A percentile compares a stretch with the other conserved stretches of the same genome.
These are phyloP conservation scores for Rhizomys pruinosus DNA, from an alignment of 2,113 vertebrate genomes.

Conservation along the genomic window DNA sequence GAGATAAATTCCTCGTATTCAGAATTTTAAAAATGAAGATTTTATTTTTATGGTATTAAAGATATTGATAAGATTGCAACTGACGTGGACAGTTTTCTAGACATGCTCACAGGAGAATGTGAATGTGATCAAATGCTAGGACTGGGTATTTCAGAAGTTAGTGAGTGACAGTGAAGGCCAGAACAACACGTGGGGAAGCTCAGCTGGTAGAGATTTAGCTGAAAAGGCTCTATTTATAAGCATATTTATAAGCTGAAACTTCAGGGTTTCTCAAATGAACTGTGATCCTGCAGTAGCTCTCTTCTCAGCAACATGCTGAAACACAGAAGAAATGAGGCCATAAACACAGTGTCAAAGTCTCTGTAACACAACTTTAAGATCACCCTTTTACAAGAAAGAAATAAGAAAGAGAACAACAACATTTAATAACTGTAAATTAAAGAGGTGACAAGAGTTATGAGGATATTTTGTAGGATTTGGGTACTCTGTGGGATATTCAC, in stretches of 20 bases:
- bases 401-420: background rate
- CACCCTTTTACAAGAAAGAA: background rate
- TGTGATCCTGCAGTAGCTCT: background rate
- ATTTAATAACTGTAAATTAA: background rate
- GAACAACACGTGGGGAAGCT: background rate
- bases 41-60: background rate
- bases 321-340: background rate
- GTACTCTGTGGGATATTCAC: background rate
- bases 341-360: background rate
- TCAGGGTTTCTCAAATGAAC: background rate
- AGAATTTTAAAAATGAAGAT: background rate
- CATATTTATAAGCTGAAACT: background rate
- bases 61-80: background rate
- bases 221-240: background rate
- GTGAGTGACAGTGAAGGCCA: background rate
- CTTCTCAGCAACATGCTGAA: background rate
- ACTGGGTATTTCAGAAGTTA: conserved; percentile 1
- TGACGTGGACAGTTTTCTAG: background rate
- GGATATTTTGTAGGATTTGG: background rate
- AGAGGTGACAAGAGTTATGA: background rate
- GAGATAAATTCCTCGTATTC: background rate
- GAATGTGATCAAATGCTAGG: background rate
- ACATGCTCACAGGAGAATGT: background rate
- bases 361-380: background rate
- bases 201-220: background rate